A percentile compares a stretch with the other conserved stretches of the same genome.
phyloP scores from a whole-genome alignment of 2,888 invertebrate species.

The Aethes cnicana region DNA sequence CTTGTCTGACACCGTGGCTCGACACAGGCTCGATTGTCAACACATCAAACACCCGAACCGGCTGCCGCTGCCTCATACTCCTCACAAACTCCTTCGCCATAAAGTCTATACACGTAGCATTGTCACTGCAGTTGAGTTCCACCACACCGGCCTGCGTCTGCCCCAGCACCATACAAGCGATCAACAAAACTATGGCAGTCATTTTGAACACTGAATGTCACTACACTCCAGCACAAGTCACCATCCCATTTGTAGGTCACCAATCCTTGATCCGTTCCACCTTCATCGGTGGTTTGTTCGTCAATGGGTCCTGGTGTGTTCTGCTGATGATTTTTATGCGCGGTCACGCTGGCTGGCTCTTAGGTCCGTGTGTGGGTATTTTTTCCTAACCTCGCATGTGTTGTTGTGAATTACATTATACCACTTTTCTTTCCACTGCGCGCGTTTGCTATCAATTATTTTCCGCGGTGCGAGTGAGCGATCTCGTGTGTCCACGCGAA shows the following conservation, averaged over 20 bases:
- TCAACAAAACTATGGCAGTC: constrained; percentile 64
- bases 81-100: constrained; percentile 76
- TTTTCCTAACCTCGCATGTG: too few relatives aligned
- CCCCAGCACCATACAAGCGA: constrained; percentile 61
- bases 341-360: constrained; percentile 70
- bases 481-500: constrained; percentile 43
- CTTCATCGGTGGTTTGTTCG: constrained; percentile 66
- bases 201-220: constrained; percentile 61
- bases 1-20: too few relatives aligned
- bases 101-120: constrained; percentile 82
- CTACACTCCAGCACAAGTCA: constrained; percentile 57
- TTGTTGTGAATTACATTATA: constrained; percentile 50
- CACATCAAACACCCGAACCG: constrained; percentile 78
- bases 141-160: constrained; percentile 56
- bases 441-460: constrained; percentile 49
- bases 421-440: constrained; percentile 66
- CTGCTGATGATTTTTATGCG: constrained; percentile 76
- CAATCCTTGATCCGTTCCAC: constrained; percentile 54
- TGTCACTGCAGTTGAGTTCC: constrained; percentile 81
- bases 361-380: constrained; percentile 57
- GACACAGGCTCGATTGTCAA: constrained; percentile 80
- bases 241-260: constrained; percentile 80
- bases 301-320: constrained; percentile 67
- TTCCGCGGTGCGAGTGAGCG: constrained; percentile 50
- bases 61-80: constrained; percentile 77